These are phyloP conservation scores for Aphelocoma californica DNA, from an alignment of 2,797 vertebrate genomes.

Conservation along the genomic window DNA sequence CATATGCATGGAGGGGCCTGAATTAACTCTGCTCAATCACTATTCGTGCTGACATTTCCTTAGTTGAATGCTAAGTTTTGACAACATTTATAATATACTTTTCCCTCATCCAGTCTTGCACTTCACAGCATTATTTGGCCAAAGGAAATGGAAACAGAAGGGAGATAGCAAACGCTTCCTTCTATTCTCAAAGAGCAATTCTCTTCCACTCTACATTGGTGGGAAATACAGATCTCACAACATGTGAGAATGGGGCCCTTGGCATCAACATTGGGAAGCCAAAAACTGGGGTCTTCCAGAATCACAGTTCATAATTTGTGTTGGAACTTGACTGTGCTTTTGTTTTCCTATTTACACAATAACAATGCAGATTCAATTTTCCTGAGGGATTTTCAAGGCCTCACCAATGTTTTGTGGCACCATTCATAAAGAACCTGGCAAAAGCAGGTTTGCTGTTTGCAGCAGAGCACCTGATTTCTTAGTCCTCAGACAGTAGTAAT, in stretches of 20 bases:
- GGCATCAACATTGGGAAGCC: not conserved
- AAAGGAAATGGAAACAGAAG: not conserved
- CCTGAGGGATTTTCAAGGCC: not conserved
- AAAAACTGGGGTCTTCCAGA: not conserved
- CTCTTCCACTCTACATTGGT: not conserved
- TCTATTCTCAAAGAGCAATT: not conserved
- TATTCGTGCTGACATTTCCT: not conserved
- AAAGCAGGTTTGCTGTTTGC: not conserved
- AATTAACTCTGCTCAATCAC: not conserved
- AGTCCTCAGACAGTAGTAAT: not conserved
- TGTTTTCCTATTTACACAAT: constrained; percentile 8
- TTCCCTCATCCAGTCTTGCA: not conserved
- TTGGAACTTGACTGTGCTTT: not conserved
- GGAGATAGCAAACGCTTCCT: not conserved
- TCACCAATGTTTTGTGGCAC: not conserved
- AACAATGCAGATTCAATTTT: not conserved
- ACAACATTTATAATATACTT: not conserved
- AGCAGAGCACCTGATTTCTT: not conserved
- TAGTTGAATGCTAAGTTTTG: not conserved
- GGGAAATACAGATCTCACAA: not conserved
- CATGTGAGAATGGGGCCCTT: not conserved
- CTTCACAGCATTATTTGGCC: not conserved
- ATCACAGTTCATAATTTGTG: not conserved
- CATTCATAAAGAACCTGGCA: not conserved
- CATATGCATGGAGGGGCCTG: not conserved